Percentiles rank a stretch among this genome's conserved stretches.
These are phyloP conservation scores for Xiphorhynchus elegans DNA, from an alignment of 2,113 vertebrate species.

Conservation along the genomic window DNA sequence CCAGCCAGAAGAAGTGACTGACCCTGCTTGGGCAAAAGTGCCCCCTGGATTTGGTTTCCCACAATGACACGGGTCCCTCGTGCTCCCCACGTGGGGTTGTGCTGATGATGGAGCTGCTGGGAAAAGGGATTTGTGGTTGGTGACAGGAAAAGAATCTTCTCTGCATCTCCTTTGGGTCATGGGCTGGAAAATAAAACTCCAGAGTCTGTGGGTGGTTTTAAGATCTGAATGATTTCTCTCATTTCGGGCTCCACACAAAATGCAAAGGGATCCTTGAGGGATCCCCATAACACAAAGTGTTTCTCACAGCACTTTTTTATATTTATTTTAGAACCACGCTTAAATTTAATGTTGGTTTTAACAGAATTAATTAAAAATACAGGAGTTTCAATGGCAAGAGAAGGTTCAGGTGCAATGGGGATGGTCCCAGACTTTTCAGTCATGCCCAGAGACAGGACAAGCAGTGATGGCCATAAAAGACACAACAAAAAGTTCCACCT, in stretches of 20 bases:
- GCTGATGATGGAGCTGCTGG: fast-evolving
- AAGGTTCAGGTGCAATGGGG: neutral
- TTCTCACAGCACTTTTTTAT: fast-evolving
- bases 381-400: fast-evolving
- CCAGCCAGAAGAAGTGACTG: neutral
- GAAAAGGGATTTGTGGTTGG: neutral
- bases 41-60: too few relatives aligned
- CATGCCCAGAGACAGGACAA: neutral
- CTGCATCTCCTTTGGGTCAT: neutral
- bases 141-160: neutral
- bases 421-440: fast-evolving
- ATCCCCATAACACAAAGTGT: neutral
- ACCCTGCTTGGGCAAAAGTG: neutral
- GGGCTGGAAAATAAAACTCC: conserved; percentile 2
- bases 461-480: neutral
- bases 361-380: fast-evolving
- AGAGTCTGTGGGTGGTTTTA: fast-evolving
- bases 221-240: neutral
- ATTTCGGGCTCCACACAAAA: neutral
- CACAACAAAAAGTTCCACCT: neutral
- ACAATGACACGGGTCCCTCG: neutral
- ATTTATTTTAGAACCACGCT: fast-evolving
- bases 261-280: fast-evolving
- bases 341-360: too few relatives aligned
- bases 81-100: fast-evolving